Evolutionary conservation across 2,888 invertebrate species (phyloP), one percentile per base, ranked within the genome.

Genomic region (Hylaea fasciaria): DNA sequence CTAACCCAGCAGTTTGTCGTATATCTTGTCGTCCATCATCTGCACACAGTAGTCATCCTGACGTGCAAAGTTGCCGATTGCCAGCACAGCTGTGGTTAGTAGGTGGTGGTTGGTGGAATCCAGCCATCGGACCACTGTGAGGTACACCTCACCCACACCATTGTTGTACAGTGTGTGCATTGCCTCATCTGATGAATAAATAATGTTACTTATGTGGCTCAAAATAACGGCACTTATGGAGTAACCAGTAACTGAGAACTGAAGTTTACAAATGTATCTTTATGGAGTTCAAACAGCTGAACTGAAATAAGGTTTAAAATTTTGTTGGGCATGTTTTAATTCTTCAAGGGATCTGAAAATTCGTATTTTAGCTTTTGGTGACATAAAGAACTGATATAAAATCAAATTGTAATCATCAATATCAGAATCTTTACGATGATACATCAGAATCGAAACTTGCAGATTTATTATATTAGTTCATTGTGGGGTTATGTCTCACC

Each of bases 21-120:
- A 95, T 48, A 97, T 94, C 32, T 96, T 95, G 70, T 95, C 94
- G 54, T 95, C 93, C 73, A 97, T 97, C 95, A 98, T 96, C 64
- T 95, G 94, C 49, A 95, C 94, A 81, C 98, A 98, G 81, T 97
- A 96, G 41, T 94, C 94, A 79, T 98, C 98, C 69, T 96, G 96
- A 44, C 98, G 93, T 0, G 98, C 98, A 86, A 98, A 98, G 91
- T 98, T 98, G 0, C 97, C 98, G 69, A 98, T 93, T 0, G 97
- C 97, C 65, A 98, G 89, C 3, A 97, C 95, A 0, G 96, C 97
- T 0, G 97, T 96, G n/a, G 95, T 94, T 75, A 96, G 92, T 17
- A 98, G 89, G 81, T 96, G 96, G 64, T 94, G 94, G 80, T 96
- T 95, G 17, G 93, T 86, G 0, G 95, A 94, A 60, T 95, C 94